Conservation (phyloP, 2,797 vertebrate species). For the Tokudaia tokunoshimensis region DNA sequence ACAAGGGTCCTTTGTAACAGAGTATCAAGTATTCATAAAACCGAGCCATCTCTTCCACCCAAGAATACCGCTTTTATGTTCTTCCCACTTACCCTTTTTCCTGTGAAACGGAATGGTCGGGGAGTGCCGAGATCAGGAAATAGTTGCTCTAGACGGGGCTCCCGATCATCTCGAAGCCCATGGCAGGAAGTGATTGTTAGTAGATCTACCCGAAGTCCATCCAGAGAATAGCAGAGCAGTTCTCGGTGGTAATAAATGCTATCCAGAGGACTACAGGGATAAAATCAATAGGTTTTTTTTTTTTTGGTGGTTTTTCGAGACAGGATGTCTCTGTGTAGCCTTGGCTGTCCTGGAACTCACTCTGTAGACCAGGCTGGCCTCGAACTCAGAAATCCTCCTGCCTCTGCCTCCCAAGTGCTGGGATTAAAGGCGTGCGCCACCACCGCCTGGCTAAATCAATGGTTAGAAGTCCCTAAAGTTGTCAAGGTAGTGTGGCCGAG, state of each 20-base stretch:
- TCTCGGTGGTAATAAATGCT: slow-evolving; percentile 97
- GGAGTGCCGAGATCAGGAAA: slow-evolving; percentile 94
- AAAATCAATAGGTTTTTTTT: slow-evolving; percentile 44
- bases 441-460: no score
- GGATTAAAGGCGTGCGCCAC: no score
- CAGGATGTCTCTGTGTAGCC: no score
- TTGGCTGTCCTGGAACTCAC: no score
- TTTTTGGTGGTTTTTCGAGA: no score
- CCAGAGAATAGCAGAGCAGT: slow-evolving; percentile 96
- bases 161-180: slow-evolving; percentile 94
- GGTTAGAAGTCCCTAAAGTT: background rate
- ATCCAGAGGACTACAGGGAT: slow-evolving; percentile 87
- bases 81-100: slow-evolving; percentile 92
- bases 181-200: slow-evolving; percentile 96
- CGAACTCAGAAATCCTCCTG: no score
- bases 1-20: background rate
- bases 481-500: slow-evolving; percentile 84
- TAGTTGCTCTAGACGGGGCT: slow-evolving; percentile 94
- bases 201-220: slow-evolving; percentile 96
- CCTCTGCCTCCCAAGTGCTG: no score
- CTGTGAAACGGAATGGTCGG: slow-evolving; percentile 92
- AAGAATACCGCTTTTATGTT: background rate
- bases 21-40: background rate
- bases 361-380: no score
- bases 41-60: background rate